Conservation (phyloP, 2,113 vertebrate genomes). For the Crotophaga sulcirostris region DNA sequence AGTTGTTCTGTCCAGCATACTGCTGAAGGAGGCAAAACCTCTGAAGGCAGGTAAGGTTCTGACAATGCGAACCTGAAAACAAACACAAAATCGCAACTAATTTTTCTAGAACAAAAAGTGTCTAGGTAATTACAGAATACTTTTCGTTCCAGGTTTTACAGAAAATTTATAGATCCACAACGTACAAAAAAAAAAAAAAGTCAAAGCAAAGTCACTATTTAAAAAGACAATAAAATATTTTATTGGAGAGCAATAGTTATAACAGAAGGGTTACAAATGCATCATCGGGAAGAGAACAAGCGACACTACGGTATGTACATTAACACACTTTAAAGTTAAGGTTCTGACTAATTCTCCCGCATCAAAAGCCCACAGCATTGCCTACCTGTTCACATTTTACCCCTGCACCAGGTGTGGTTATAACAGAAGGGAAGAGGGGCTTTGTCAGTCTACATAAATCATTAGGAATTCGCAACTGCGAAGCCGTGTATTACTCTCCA, state of each 20-base stretch:
- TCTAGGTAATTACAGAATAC: not conserved
- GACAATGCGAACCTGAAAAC: not conserved
- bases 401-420: not conserved
- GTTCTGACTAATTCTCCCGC: not conserved
- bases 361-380: not conserved
- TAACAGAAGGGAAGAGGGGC: not conserved
- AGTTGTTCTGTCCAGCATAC: not conserved
- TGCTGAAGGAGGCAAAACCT: not conserved
- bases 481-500: conserved; percentile 25
- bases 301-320: not conserved
- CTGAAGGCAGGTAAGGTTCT: not conserved
- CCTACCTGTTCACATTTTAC: conserved; percentile 1
- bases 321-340: not conserved
- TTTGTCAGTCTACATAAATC: conserved; percentile 44
- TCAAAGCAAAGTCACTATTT: not conserved
- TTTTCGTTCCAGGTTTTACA: not conserved
- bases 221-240: not conserved
- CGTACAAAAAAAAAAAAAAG: not conserved
- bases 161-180: not conserved
- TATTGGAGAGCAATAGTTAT: not conserved
- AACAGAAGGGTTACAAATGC: not conserved
- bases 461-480: conserved; percentile 21
- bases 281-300: not conserved
- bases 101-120: not conserved
- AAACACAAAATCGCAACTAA: accelerated